Evolutionary conservation across 1,140 invertebrate species (phyloP).

Genomic region (Diorhabda carinulata): DNA sequence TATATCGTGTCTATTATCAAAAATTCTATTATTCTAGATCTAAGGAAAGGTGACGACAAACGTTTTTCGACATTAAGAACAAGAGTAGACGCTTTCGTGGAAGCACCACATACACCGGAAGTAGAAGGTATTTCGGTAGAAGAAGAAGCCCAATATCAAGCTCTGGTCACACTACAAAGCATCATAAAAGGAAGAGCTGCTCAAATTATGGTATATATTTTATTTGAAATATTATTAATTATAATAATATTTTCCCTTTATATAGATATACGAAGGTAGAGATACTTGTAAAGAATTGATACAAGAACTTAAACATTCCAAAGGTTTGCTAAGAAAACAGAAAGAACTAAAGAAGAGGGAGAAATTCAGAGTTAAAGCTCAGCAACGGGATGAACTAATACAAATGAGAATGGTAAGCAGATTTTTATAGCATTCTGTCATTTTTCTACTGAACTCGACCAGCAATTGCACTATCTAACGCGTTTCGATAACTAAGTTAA

Average conservation of each 20-base stretch:
- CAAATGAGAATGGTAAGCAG: conserved; percentile 28
- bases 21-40: conserved; percentile 14
- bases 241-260: conserved; percentile 12
- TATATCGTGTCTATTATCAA: background rate
- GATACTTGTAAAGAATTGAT: conserved; percentile 64
- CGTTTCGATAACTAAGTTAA: no score
- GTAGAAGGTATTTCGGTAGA: conserved; percentile 51
- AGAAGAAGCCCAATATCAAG: conserved; percentile 56
- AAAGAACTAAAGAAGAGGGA: conserved; percentile 49
- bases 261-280: conserved; percentile 66
- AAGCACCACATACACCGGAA: conserved; percentile 52
- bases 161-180: conserved; percentile 60
- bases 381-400: conserved; percentile 45
- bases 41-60: conserved; percentile 24
- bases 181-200: conserved; percentile 63
- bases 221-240: background rate
- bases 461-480: conserved; percentile 5
- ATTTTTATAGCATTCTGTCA: background rate
- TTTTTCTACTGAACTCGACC: conserved; percentile 7
- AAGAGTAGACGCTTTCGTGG: conserved; percentile 16
- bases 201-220: conserved; percentile 59
- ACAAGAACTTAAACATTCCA: conserved; percentile 61
- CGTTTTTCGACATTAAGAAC: conserved; percentile 28
- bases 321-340: conserved; percentile 56
- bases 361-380: conserved; percentile 47